Evolutionary conservation across 1,140 invertebrate species (phyloP).

Genomic region (Drosophila sucinea): DNA sequence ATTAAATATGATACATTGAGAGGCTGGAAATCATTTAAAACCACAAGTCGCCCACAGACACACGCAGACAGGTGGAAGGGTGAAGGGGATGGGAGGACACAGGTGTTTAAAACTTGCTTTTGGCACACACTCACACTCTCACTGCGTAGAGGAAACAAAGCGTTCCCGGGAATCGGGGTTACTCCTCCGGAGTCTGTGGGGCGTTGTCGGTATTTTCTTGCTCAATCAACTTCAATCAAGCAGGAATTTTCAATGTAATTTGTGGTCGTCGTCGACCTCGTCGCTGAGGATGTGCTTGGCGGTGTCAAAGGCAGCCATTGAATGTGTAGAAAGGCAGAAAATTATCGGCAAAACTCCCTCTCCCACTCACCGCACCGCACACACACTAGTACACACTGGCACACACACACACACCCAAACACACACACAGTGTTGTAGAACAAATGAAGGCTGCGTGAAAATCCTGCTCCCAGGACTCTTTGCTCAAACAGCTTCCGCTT

Average conservation of each 20-base stretch:
- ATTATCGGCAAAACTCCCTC: constrained; percentile 69
- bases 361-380: constrained; percentile 4
- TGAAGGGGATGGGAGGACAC: constrained; percentile 12
- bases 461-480: constrained; percentile 47
- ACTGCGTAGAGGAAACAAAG: constrained; percentile 21
- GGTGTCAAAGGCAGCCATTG: constrained; percentile 67
- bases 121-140: constrained; percentile 30
- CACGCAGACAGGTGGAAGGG: background rate
- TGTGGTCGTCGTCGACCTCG: constrained; percentile 50
- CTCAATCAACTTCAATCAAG: constrained; percentile 81
- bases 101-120: constrained; percentile 62
- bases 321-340: constrained; percentile 77
- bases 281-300: constrained; percentile 51
- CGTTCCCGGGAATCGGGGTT: constrained; percentile 14
- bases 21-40: background rate
- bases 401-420: constrained; percentile 19
- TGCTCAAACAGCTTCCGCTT: constrained; percentile 62
- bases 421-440: constrained; percentile 40
- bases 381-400: constrained; percentile 25
- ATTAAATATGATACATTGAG: constrained; percentile 5
- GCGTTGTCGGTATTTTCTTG: constrained; percentile 77
- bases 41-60: constrained; percentile 2
- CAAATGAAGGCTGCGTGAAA: constrained; percentile 76
- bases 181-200: constrained; percentile 32
- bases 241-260: constrained; percentile 81